Conservation (phyloP, 2,888 invertebrate genomes). For the Chromoteleia sp. region DNA sequence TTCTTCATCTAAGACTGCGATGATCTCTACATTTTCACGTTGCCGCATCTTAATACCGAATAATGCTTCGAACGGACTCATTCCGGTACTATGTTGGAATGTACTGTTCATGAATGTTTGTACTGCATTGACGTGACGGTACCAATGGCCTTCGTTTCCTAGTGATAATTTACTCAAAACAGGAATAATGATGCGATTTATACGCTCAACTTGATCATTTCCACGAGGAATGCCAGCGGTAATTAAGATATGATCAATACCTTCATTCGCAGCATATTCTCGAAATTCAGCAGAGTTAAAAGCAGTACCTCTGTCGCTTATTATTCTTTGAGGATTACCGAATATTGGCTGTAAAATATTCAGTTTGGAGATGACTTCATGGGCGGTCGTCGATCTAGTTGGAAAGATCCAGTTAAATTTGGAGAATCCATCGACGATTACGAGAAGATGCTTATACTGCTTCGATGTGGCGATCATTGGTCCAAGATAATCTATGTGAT, state of each 20-base stretch:
- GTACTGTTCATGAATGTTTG: conserved; percentile 68
- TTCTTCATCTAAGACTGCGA: background rate
- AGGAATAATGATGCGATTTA: conserved; percentile 57
- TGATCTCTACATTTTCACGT: background rate
- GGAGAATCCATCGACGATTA: conserved; percentile 49
- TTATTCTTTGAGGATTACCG: conserved; percentile 57
- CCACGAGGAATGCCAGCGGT: background rate
- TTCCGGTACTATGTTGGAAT: conserved; percentile 63
- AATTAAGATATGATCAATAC: conserved; percentile 40
- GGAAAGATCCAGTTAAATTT: conserved; percentile 61
- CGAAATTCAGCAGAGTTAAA: conserved; percentile 30
- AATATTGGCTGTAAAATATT: conserved; percentile 39
- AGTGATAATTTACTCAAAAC: conserved; percentile 68
- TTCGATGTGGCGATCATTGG: conserved; percentile 44
- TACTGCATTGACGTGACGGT: conserved; percentile 59
- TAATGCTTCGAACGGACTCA: conserved; percentile 68
- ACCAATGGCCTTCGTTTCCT: conserved; percentile 67
- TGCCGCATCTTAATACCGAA: background rate
- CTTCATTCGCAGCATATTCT: conserved; percentile 55
- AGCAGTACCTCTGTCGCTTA: conserved; percentile 57
- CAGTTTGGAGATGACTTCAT: conserved; percentile 45
- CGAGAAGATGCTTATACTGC: conserved; percentile 51
- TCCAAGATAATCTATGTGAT: conserved; percentile 55
- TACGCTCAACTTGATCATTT: background rate
- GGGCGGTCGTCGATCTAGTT: conserved; percentile 45